phyloP scores from a whole-genome alignment of 2,113 vertebrate genomes.

The Arenaria interpres region DNA sequence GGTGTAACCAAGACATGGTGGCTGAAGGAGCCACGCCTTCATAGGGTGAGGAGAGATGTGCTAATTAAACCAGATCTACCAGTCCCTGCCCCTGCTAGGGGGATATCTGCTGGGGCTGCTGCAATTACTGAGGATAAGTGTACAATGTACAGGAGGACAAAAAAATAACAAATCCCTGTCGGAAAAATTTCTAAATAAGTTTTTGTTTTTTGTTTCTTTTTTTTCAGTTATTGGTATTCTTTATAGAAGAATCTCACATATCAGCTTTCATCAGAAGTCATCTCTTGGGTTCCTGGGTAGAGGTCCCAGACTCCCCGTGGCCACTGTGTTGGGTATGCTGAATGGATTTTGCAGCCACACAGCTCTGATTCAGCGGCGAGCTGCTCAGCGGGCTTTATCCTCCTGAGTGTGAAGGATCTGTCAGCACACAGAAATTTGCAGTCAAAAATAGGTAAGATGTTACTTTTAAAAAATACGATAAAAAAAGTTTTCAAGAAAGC shows the following conservation, averaged over 20 bases:
- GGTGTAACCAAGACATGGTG: background rate
- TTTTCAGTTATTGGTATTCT: background rate
- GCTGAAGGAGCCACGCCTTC: background rate
- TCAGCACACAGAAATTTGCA: background rate
- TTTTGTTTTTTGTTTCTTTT: background rate
- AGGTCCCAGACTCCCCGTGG: fast-evolving
- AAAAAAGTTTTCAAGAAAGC: background rate
- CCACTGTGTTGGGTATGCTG: background rate
- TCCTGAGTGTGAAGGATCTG: background rate
- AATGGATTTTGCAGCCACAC: background rate
- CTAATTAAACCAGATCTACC: background rate
- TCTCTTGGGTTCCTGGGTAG: background rate
- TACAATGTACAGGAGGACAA: background rate
- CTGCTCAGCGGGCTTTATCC: background rate
- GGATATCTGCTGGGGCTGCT: background rate
- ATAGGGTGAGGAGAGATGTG: background rate
- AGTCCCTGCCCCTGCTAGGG: background rate
- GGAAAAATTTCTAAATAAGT: background rate
- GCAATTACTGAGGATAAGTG: background rate
- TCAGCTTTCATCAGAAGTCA: background rate
- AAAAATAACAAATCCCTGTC: background rate
- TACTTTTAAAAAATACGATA: background rate
- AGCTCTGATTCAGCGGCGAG: fast-evolving
- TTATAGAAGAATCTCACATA: background rate
- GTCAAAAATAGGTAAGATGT: background rate